A percentile compares a stretch with the other conserved stretches of the same genome.
phyloP scores from a whole-genome alignment of 2,888 invertebrate species.

The Parnassius apollo region DNA sequence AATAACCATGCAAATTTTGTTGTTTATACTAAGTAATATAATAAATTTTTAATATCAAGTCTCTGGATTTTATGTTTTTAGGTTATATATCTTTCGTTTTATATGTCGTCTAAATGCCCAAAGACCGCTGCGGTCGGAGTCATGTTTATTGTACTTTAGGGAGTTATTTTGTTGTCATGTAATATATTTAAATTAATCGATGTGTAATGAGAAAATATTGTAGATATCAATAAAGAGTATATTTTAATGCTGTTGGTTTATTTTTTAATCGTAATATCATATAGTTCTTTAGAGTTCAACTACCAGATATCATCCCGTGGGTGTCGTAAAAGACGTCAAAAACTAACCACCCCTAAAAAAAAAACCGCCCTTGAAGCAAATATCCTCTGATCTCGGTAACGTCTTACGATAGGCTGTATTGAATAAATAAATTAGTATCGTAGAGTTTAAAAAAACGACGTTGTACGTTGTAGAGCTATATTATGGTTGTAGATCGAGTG shows the following conservation, averaged over 20 bases:
- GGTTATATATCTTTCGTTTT: constrained; percentile 28
- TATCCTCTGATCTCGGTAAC: no score
- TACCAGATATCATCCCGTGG: no score
- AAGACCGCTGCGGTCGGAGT: constrained; percentile 71
- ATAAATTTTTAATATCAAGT: background rate
- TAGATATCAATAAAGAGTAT: constrained; percentile 75
- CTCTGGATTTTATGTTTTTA: constrained; percentile 11
- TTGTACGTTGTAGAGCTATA: no score
- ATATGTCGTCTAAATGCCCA: constrained; percentile 48
- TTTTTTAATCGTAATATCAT: background rate
- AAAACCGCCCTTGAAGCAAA: no score
- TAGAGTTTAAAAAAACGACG: no score
- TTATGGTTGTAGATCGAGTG: no score
- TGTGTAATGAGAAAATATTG: constrained; percentile 65
- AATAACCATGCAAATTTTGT: background rate
- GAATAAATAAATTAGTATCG: no score
- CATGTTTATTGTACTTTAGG: constrained; percentile 67
- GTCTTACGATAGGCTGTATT: no score
- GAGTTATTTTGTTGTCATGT: constrained; percentile 63
- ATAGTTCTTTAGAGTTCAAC: no score
- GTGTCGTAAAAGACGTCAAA: no score
- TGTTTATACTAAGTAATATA: background rate
- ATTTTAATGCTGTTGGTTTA: constrained; percentile 40
- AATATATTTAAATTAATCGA: constrained; percentile 66
- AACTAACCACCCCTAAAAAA: no score